Evolutionary conservation across 2,888 invertebrate genomes (phyloP).

Genomic region (Chamaedrilus cognettii): DNA sequence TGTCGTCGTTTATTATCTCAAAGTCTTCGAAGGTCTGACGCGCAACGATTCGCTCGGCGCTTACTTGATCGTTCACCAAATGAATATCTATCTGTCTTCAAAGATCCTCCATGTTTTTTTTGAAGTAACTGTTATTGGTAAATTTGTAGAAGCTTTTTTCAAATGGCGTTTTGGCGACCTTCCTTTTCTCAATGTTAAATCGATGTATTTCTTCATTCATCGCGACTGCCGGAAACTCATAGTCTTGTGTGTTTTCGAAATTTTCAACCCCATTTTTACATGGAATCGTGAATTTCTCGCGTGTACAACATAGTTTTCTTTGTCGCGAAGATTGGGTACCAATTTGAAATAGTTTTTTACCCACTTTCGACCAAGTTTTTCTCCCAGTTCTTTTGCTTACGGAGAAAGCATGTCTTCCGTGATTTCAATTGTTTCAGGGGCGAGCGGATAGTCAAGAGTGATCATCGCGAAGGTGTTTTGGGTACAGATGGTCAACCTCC

Average conservation of each 20-base stretch:
- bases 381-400: neutral
- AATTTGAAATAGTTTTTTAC: neutral
- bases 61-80: slow-evolving; percentile 29
- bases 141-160: slow-evolving; percentile 54
- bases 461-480: neutral
- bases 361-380: neutral
- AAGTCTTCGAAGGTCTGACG: slow-evolving; percentile 33
- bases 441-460: slow-evolving; percentile 7
- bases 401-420: neutral
- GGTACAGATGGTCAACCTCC: slow-evolving; percentile 7
- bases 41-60: slow-evolving; percentile 5
- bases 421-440: neutral
- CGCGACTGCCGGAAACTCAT: slow-evolving; percentile 46
- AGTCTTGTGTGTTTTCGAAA: slow-evolving; percentile 45
- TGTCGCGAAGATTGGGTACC: neutral
- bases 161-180: slow-evolving; percentile 45
- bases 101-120: slow-evolving; percentile 60
- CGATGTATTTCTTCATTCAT: slow-evolving; percentile 54
- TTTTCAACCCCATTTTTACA: slow-evolving; percentile 11
- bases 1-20: neutral
- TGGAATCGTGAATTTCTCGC: neutral
- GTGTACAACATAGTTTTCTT: slow-evolving; percentile 1
- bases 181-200: too few species aligned
- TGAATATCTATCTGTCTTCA: slow-evolving; percentile 53
- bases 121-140: slow-evolving; percentile 55